Percentiles rank a stretch among this genome's conserved stretches.
phyloP scores from a whole-genome alignment of 2,888 invertebrate species.

The Caenorhabditis becei region DNA sequence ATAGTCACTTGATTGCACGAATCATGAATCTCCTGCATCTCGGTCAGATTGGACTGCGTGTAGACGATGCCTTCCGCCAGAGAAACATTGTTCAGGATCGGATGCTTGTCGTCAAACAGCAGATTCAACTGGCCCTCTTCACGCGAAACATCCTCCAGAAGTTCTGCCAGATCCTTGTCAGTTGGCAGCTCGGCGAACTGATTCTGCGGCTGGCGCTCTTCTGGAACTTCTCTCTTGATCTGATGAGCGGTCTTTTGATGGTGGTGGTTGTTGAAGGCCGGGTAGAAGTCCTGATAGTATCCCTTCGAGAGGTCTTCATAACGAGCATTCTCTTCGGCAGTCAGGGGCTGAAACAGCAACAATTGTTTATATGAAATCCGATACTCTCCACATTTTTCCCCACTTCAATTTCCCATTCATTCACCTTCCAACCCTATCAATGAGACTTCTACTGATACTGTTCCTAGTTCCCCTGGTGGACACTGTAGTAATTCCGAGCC shows the following conservation, averaged over 20 bases:
- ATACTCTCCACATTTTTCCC: not conserved
- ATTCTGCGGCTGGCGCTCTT: conserved; percentile 7
- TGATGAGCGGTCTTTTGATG: conserved; percentile 4
- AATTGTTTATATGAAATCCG: conserved; percentile 24
- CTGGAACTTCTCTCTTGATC: conserved; percentile 27
- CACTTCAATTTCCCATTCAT: conserved; percentile 19
- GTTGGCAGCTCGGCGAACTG: conserved; percentile 8
- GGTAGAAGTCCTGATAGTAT: conserved; percentile 76
- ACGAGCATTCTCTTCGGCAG: conserved; percentile 68
- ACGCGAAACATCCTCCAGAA: conserved; percentile 68
- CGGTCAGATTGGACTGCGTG: conserved; percentile 60
- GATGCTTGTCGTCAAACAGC: conserved; percentile 46
- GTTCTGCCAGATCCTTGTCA: conserved; percentile 67
- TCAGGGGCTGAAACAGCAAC: conserved; percentile 71
- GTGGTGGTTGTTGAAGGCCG: conserved; percentile 28
- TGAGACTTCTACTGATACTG: conserved; percentile 6
- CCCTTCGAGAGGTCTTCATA: conserved; percentile 76
- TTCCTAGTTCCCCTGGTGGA: not conserved
- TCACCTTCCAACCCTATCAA: conserved; percentile 1
- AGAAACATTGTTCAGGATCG: conserved; percentile 64
- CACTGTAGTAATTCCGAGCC: conserved; percentile 64
- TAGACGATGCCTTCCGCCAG: conserved; percentile 61
- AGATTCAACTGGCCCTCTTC: conserved; percentile 66
- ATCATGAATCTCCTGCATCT: conserved; percentile 48
- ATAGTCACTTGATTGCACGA: conserved; percentile 22